These are phyloP conservation scores for Trinectes maculatus DNA, from an alignment of 2,113 vertebrate species.

Conservation along the genomic window DNA sequence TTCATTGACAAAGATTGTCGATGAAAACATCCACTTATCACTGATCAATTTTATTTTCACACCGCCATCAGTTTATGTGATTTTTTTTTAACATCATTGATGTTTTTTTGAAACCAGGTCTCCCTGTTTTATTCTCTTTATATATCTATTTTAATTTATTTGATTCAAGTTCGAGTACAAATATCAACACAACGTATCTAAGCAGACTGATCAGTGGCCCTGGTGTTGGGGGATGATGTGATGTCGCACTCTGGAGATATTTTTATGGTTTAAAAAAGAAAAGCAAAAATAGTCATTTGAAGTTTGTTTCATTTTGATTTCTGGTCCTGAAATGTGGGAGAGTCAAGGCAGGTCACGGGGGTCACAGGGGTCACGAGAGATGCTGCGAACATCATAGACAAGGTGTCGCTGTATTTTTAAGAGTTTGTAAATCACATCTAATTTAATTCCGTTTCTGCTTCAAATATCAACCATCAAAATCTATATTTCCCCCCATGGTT, in stretches of 20 bases:
- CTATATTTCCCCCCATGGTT: too few species aligned
- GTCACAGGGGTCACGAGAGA: too few species aligned
- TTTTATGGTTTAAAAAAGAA: neutral
- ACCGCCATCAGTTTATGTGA: neutral
- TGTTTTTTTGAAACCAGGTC: neutral
- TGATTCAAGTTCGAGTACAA: neutral
- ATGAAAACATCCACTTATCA: too few species aligned
- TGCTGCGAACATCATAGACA: neutral
- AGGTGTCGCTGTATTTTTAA: neutral
- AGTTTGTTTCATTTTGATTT: neutral
- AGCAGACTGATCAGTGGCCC: neutral
- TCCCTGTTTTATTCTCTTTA: neutral
- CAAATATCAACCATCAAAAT: too few species aligned
- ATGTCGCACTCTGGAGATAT: neutral
- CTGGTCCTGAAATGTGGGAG: neutral
- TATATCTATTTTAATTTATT: neutral
- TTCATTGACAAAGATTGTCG: too few species aligned
- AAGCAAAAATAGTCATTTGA: neutral
- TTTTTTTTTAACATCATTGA: neutral
- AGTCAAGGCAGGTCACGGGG: neutral
- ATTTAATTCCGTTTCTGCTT: too few species aligned
- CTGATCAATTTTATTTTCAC: neutral
- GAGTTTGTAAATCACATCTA: too few species aligned
- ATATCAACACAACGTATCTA: too few species aligned
- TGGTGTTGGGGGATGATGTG: neutral